These are phyloP conservation scores for Hirundichthys speculiger DNA, from an alignment of 2,113 vertebrate species.

Conservation along the genomic window DNA sequence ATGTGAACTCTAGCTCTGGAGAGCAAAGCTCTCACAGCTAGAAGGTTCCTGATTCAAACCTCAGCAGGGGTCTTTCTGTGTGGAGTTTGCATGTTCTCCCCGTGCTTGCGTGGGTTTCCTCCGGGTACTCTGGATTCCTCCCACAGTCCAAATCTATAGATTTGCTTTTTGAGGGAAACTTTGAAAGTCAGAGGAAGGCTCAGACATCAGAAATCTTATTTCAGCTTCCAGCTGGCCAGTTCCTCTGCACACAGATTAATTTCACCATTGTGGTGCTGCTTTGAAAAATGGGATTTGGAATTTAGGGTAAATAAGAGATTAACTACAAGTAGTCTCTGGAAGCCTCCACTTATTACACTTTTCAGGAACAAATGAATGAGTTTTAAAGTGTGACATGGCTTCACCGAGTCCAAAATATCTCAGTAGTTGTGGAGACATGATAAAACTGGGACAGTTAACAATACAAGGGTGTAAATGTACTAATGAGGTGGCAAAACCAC, in stretches of 20 bases:
- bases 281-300: constrained; percentile 14
- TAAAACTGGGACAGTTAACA: not conserved
- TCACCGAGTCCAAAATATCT: not conserved
- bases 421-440: not conserved
- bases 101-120: too few species aligned
- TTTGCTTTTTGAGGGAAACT: not conserved
- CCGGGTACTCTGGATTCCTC: too few species aligned
- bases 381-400: not conserved
- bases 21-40: too few species aligned
- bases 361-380: constrained; percentile 11
- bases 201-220: constrained; percentile 1
- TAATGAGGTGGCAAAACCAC: not conserved
- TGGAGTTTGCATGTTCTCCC: too few species aligned
- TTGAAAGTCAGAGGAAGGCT: not conserved
- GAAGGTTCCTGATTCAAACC: too few species aligned
- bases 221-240: not conserved
- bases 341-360: constrained; percentile 5
- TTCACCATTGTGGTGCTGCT: constrained; percentile 15
- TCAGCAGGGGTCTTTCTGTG: too few species aligned
- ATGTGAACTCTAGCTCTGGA: too few species aligned
- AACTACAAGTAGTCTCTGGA: constrained; percentile 3
- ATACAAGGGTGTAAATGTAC: not conserved
- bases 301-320: constrained; percentile 32
- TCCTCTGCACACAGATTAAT: constrained; percentile 37
- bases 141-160: too few species aligned